A percentile compares a stretch with the other conserved stretches of the same genome.
These are phyloP conservation scores for Thymelicus sylvestris DNA, from an alignment of 2,888 invertebrate species.

Conservation along the genomic window DNA sequence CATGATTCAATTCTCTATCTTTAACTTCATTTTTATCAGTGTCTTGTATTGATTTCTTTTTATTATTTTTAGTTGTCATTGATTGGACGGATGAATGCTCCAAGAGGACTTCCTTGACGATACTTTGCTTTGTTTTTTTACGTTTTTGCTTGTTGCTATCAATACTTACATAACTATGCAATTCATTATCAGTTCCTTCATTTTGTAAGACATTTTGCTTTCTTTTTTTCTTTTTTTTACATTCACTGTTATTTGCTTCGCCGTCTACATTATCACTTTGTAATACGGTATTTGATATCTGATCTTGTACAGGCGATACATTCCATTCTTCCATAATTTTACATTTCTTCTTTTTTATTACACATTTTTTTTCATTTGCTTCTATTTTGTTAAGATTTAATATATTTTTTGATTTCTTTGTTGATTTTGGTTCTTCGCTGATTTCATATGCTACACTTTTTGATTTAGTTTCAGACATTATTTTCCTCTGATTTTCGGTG, in stretches of 20 bases:
- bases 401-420: neutral
- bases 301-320: neutral
- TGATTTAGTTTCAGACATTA: constrained; percentile 3
- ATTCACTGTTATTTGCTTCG: neutral
- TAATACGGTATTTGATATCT: neutral
- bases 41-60: neutral
- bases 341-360: constrained; percentile 2
- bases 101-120: neutral
- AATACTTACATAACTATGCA: neutral
- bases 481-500: constrained; percentile 6
- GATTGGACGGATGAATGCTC: neutral
- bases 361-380: neutral
- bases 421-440: neutral
- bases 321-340: neutral
- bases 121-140: constrained; percentile 39
- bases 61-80: neutral
- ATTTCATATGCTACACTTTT: neutral
- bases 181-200: neutral
- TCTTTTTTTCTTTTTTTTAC: constrained; percentile 31
- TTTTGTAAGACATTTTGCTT: constrained; percentile 3
- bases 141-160: constrained; percentile 23
- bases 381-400: neutral
- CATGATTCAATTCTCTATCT: neutral
- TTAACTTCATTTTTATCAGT: neutral
- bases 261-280: neutral